Conservation (phyloP, 2,797 vertebrate species). For the Chelon auratus region DNA sequence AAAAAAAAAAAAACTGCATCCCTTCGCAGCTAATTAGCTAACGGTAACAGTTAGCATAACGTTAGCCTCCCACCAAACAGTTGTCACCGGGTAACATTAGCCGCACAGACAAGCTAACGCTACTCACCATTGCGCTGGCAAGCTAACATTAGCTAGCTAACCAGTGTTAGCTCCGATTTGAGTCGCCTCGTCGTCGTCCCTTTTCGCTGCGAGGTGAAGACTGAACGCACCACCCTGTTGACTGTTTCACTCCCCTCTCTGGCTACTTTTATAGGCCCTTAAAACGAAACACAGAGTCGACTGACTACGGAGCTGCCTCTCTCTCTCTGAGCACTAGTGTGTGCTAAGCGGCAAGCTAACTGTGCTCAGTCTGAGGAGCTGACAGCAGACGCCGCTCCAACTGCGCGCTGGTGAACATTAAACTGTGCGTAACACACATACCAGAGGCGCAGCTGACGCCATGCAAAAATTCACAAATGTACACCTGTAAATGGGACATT, state of each 20-base stretch:
- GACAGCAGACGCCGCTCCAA: slow-evolving; percentile 58
- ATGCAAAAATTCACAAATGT: slow-evolving; percentile 1
- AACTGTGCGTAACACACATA: slow-evolving; percentile 67
- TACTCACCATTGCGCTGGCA: slow-evolving; percentile 75
- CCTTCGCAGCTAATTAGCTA: slow-evolving; percentile 1
- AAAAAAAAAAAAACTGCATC: not conserved
- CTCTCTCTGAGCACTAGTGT: not conserved
- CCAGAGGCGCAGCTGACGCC: slow-evolving; percentile 53
- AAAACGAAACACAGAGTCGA: not conserved
- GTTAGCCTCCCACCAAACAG: slow-evolving; percentile 57
- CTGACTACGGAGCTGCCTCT: not conserved
- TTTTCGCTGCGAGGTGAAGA: not conserved
- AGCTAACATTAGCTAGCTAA: slow-evolving; percentile 77
- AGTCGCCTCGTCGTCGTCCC: slow-evolving; percentile 37
- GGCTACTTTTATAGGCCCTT: not conserved
- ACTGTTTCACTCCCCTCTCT: slow-evolving; percentile 1
- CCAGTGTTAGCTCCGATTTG: slow-evolving; percentile 69
- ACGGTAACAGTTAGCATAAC: slow-evolving; percentile 30
- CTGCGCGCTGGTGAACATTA: slow-evolving; percentile 47
- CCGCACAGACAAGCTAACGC: slow-evolving; percentile 42
- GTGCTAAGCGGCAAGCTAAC: slow-evolving; percentile 60
- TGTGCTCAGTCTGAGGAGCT: slow-evolving; percentile 53
- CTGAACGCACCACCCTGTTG: slow-evolving; percentile 19
- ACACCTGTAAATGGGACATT: not conserved
- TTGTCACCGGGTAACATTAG: slow-evolving; percentile 55